phyloP scores from a whole-genome alignment of 92 coral and sea anemone species.

The Porites divaricata region DNA sequence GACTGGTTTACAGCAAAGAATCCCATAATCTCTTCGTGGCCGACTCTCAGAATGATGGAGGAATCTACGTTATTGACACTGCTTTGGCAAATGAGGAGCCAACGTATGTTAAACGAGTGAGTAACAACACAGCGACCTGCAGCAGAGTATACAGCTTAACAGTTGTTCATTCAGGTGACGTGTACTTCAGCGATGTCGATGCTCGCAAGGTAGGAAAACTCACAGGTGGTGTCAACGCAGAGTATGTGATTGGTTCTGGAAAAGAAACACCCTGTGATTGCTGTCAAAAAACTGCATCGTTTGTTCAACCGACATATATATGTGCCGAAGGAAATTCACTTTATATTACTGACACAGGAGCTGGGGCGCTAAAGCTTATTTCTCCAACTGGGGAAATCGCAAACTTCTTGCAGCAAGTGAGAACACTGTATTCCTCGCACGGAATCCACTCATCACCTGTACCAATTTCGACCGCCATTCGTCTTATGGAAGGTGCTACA shows the following conservation, averaged over 20 bases:
- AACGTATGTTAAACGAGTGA: neutral
- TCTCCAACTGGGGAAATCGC: neutral
- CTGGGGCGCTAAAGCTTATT: neutral
- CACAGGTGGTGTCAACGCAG: neutral
- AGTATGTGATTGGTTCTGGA: neutral
- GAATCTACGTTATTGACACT: constrained; percentile 14
- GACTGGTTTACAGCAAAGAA: constrained; percentile 30
- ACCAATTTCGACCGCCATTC: neutral
- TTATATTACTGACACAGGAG: neutral
- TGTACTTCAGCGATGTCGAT: neutral
- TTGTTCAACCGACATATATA: neutral
- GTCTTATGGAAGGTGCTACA: neutral
- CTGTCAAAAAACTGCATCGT: constrained; percentile 1
- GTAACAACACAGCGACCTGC: neutral
- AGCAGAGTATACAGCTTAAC: neutral
- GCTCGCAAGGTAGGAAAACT: neutral
- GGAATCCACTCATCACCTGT: neutral
- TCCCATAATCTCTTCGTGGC: constrained; percentile 22
- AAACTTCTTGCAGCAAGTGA: neutral
- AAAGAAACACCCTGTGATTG: neutral
- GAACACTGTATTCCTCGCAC: neutral
- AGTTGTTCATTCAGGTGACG: neutral
- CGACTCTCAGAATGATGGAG: constrained; percentile 29
- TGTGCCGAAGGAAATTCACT: constrained; percentile 2
- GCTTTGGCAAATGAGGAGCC: neutral